These are phyloP conservation scores for Phrynosoma platyrhinos DNA, from an alignment of 2,113 vertebrate species.

Conservation along the genomic window DNA sequence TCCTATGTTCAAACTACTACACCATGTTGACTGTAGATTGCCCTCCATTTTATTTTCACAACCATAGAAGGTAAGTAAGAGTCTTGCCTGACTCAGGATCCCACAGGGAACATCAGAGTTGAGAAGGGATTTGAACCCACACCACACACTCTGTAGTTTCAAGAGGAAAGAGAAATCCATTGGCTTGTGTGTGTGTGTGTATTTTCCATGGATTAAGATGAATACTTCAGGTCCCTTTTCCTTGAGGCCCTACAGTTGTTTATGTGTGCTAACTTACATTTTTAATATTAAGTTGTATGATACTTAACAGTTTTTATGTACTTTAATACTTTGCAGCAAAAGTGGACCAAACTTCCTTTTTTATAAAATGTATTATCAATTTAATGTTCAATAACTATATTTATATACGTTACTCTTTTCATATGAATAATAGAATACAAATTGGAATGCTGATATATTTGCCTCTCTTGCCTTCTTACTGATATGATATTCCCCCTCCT, in stretches of 20 bases:
- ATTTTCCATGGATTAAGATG: not conserved
- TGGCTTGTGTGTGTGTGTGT: not conserved
- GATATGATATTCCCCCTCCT: slow-evolving; percentile 60
- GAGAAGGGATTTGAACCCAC: not conserved
- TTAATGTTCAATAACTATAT: slow-evolving; percentile 64
- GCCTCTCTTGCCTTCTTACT: slow-evolving; percentile 53
- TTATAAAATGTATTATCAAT: slow-evolving; percentile 44
- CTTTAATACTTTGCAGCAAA: slow-evolving; percentile 60
- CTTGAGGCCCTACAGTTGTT: not conserved
- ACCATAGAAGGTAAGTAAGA: not conserved
- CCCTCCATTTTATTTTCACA: not conserved
- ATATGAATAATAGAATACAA: slow-evolving; percentile 64
- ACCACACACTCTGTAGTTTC: not conserved
- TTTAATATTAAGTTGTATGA: slow-evolving; percentile 31
- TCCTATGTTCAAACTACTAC: too few relatives aligned
- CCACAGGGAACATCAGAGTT: not conserved
- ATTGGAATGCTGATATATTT: slow-evolving; percentile 60
- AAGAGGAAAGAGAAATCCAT: not conserved
- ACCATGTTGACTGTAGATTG: not conserved
- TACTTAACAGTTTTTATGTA: slow-evolving; percentile 44
- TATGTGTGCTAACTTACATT: not conserved
- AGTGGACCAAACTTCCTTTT: slow-evolving; percentile 45
- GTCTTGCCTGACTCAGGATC: not conserved
- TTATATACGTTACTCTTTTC: slow-evolving; percentile 27
- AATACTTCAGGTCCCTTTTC: not conserved